A percentile compares a stretch with the other conserved stretches of the same genome.
Conservation (phyloP, 2,797 vertebrate species). For the Euthynnus affinis region DNA sequence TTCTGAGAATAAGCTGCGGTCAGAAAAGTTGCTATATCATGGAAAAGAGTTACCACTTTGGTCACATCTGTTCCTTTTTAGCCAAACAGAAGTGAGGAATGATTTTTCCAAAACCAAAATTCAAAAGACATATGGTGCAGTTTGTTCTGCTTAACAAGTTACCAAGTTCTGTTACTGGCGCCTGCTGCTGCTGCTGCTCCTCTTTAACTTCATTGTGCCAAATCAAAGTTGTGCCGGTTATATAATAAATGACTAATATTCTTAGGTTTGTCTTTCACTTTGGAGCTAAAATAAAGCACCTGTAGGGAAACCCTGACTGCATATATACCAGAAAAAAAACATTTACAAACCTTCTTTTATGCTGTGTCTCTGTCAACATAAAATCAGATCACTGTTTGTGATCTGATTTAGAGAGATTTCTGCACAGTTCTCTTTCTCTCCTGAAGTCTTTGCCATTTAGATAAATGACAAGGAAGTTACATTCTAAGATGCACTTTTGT, state of each 20-base stretch:
- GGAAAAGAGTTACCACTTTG: not conserved
- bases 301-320: not conserved
- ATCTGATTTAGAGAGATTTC: not conserved
- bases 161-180: conserved; percentile 11
- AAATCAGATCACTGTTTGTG: conserved; percentile 15
- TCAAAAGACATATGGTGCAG: conserved; percentile 32
- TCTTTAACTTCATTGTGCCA: not conserved
- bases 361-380: conserved; percentile 3
- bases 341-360: not conserved
- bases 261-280: conserved; percentile 15
- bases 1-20: not conserved
- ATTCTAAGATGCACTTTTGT: conserved; percentile 28
- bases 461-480: conserved; percentile 23
- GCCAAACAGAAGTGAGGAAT: conserved; percentile 19
- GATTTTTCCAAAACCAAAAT: conserved; percentile 25
- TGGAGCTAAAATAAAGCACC: not conserved
- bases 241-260: not conserved
- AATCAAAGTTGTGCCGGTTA: conserved; percentile 29
- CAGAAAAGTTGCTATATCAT: conserved; percentile 2
- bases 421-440: conserved; percentile 1
- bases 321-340: conserved; percentile 22
- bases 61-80: conserved; percentile 41
- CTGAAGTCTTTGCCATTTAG: conserved; percentile 1
- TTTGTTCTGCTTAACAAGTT: conserved; percentile 37
- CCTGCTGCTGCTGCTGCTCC: not conserved